A percentile compares a stretch with the other conserved stretches of the same genome.
phyloP scores from a whole-genome alignment of 2,888 invertebrate genomes.

The Caenorhabditis sp. region DNA sequence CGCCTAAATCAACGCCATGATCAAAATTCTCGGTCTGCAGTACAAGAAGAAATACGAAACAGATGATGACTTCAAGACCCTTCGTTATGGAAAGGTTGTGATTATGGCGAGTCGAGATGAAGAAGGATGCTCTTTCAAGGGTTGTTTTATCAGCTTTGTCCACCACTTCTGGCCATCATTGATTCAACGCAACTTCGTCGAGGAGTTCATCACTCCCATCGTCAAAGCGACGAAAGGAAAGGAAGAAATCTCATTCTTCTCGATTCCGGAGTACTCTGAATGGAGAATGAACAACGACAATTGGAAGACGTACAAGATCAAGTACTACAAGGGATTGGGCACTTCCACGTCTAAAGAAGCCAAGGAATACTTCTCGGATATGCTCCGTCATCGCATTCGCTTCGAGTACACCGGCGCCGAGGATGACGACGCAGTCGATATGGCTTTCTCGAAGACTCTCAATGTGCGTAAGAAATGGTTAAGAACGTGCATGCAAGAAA shows the following conservation, averaged over 20 bases:
- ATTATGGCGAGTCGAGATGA: constrained; percentile 99
- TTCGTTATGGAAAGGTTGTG: constrained; percentile 97
- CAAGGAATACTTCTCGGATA: constrained; percentile 97
- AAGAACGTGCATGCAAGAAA: constrained; percentile 93
- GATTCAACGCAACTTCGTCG: constrained; percentile 90
- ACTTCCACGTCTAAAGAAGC: constrained; percentile 98
- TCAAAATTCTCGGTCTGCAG: constrained; percentile 96
- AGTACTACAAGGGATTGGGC: constrained; percentile 98
- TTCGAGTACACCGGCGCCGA: constrained; percentile 89
- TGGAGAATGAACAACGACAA: constrained; percentile 95
- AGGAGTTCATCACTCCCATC: constrained; percentile 99
- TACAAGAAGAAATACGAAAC: constrained; percentile 95
- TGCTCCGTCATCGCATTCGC: constrained; percentile 88
- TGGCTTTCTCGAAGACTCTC: constrained; percentile 95
- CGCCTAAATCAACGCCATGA: constrained; percentile 95
- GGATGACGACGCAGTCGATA: constrained; percentile 94
- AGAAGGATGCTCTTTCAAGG: constrained; percentile 99
- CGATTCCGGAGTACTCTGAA: constrained; percentile 97
- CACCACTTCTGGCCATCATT: constrained; percentile 98
- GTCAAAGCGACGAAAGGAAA: constrained; percentile 92
- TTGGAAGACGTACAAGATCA: constrained; percentile 93
- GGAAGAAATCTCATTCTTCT: constrained; percentile 92
- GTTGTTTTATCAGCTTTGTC: constrained; percentile 97
- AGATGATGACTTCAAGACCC: constrained; percentile 91
- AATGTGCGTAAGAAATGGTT: constrained; percentile 98